Evolutionary conservation across 2,113 vertebrate genomes (phyloP).

Genomic region (Eubucco bourcierii): DNA sequence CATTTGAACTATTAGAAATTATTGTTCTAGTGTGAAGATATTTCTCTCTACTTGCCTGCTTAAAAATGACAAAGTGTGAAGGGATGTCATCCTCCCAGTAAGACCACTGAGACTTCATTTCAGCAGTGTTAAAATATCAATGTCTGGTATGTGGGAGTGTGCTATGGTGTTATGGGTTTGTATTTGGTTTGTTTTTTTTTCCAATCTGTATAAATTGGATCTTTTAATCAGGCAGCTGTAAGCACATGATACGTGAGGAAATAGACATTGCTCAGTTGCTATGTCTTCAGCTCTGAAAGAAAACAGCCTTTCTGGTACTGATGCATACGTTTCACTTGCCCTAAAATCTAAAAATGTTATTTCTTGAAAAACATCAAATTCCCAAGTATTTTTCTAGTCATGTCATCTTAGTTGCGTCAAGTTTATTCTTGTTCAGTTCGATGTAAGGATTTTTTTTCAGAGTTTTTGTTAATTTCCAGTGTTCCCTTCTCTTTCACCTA

Average conservation of each 20-base stretch:
- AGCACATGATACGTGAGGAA: slow-evolving; percentile 15
- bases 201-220: background rate
- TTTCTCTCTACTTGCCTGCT: background rate
- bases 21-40: background rate
- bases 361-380: background rate
- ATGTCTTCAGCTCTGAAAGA: slow-evolving; percentile 4
- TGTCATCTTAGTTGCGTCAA: background rate
- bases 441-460: background rate
- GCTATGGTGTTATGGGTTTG: background rate
- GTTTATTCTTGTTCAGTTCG: background rate
- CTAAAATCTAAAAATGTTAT: background rate
- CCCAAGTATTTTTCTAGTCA: background rate
- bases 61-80: background rate
- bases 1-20: background rate
- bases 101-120: background rate
- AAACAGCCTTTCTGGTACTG: background rate
- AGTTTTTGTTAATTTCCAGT: background rate
- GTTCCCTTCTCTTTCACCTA: background rate
- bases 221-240: background rate
- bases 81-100: background rate
- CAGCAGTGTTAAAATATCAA: background rate
- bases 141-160: background rate
- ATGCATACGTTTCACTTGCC: background rate
- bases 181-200: background rate
- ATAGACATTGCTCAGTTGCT: slow-evolving; percentile 16